Percentiles rank a stretch among this genome's conserved stretches.
phyloP scores from a whole-genome alignment of 2,797 vertebrate species.

The Acanthurus tractus region DNA sequence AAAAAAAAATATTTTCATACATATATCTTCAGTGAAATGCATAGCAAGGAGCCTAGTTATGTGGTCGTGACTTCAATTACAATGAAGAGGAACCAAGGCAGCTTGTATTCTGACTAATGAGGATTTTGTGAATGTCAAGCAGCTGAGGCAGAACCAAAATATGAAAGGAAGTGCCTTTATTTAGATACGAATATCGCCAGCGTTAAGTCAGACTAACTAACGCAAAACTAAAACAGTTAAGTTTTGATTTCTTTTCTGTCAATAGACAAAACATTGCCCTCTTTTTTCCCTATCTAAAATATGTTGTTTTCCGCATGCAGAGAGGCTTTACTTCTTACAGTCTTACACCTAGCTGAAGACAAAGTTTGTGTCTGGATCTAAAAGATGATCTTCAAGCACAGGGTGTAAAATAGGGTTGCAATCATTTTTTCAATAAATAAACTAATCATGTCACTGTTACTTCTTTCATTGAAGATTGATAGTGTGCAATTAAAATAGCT shows the following conservation, averaged over 20 bases:
- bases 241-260: too few relatives aligned
- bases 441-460: not conserved
- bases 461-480: not conserved
- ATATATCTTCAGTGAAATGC: constrained; percentile 46
- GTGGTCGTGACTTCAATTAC: constrained; percentile 74
- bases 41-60: constrained; percentile 66
- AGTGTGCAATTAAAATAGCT: not conserved
- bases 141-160: constrained; percentile 49
- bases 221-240: not conserved
- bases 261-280: too few relatives aligned
- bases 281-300: too few relatives aligned
- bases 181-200: not conserved
- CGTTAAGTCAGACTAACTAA: not conserved
- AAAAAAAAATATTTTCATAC: constrained; percentile 30
- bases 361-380: not conserved
- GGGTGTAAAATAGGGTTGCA: not conserved
- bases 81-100: constrained; percentile 56
- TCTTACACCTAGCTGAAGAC: too few relatives aligned
- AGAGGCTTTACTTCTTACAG: too few relatives aligned
- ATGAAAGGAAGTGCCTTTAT: constrained; percentile 23
- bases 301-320: too few relatives aligned
- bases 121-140: constrained; percentile 62
- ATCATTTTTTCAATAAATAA: not conserved
- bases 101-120: constrained; percentile 61
- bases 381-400: not conserved